Evolutionary conservation across 2,888 invertebrate genomes (phyloP).

Genomic region (Dione juno): DNA sequence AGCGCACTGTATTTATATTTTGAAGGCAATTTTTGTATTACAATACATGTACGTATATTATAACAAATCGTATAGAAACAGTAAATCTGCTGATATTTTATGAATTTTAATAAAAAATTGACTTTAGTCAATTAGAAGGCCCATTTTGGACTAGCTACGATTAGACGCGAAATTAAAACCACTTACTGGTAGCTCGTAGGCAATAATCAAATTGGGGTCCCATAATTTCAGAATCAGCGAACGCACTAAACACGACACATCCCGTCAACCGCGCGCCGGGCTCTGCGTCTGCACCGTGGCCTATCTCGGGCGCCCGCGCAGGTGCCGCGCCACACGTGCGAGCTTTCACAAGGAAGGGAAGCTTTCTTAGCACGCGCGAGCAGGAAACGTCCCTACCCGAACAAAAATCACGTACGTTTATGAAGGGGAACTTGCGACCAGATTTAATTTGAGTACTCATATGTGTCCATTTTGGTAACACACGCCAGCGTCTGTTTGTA

Average conservation of each 20-base stretch:
- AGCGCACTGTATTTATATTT: no score
- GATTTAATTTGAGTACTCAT: constrained; percentile 68
- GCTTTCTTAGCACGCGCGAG: constrained; percentile 62
- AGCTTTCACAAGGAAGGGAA: constrained; percentile 66
- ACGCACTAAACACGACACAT: constrained; percentile 71
- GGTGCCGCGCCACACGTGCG: constrained; percentile 75
- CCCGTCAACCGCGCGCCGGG: constrained; percentile 71
- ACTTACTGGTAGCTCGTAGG: constrained; percentile 79
- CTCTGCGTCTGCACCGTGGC: constrained; percentile 63
- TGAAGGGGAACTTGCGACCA: constrained; percentile 55
- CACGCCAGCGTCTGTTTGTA: constrained; percentile 77
- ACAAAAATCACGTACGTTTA: constrained; percentile 49
- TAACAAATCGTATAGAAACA: neutral
- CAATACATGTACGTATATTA: neutral
- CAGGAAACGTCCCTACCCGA: constrained; percentile 61
- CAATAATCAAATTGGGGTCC: constrained; percentile 81
- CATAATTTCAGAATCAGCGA: constrained; percentile 55
- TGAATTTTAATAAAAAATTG: neutral
- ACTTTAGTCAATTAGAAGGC: neutral
- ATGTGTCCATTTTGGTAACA: constrained; percentile 62
- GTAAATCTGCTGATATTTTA: neutral
- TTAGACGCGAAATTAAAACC: neutral
- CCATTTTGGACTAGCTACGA: neutral
- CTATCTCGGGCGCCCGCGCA: constrained; percentile 64
- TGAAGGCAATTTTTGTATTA: no score